Conservation (phyloP, 2,113 vertebrate genomes). For the Ranitomeya imitator region DNA sequence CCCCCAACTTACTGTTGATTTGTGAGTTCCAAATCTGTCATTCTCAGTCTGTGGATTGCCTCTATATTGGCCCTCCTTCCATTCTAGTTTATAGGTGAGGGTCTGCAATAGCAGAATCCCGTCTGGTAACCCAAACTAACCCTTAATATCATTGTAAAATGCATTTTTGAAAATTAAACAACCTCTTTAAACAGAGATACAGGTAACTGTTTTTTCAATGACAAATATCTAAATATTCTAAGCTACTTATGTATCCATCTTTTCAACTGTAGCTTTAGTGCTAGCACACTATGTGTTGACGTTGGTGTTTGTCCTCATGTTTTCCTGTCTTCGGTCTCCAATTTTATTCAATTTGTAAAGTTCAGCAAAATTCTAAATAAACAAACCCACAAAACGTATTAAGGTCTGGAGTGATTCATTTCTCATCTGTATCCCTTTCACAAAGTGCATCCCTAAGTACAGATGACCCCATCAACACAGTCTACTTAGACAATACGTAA, state of each 20-base stretch:
- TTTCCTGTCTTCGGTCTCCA: neutral
- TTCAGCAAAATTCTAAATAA: constrained; percentile 5
- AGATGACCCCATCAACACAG: constrained; percentile 2
- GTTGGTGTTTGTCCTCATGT: neutral
- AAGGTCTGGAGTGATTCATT: neutral
- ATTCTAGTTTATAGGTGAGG: no score
- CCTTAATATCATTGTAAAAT: no score
- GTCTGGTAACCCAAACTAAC: no score
- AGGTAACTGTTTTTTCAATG: neutral
- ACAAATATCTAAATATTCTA: neutral
- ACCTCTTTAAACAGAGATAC: no score
- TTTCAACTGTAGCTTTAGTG: neutral
- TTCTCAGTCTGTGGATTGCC: no score
- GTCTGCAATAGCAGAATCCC: no score
- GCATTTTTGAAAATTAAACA: no score
- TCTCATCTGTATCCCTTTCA: neutral
- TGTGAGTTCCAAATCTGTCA: no score
- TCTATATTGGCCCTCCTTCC: no score
- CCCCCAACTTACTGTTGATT: no score
- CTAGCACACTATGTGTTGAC: neutral
- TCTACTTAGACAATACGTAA: neutral
- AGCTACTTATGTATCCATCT: neutral
- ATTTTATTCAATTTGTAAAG: neutral
- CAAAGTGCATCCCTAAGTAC: constrained; percentile 7
- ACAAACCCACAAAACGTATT: constrained; percentile 16